Evolutionary conservation across 2,888 invertebrate species (phyloP).

Genomic region (Spicauda simplicius): DNA sequence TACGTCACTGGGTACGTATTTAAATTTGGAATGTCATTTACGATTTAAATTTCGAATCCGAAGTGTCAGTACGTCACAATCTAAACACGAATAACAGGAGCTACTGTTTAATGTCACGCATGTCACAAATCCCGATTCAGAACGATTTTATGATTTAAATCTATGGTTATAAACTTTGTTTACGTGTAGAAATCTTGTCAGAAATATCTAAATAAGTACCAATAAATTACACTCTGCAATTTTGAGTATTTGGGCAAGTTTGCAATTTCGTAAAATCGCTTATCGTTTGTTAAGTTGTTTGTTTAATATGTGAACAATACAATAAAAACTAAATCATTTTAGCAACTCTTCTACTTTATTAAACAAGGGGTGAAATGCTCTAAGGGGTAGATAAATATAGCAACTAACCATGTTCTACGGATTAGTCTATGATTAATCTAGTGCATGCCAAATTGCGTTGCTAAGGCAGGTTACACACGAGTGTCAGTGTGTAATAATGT

Average conservation of each 20-base stretch:
- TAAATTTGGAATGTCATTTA: not conserved
- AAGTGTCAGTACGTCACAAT: no score
- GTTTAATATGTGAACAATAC: no score
- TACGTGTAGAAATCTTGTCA: not conserved
- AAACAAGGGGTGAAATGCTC: no score
- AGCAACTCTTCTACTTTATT: no score
- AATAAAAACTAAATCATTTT: no score
- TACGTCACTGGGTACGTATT: not conserved
- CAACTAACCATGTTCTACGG: not conserved
- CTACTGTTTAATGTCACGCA: not conserved
- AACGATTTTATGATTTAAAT: not conserved
- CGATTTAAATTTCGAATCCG: not conserved
- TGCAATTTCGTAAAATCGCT: no score
- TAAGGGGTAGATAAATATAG: no score
- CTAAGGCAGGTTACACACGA: not conserved
- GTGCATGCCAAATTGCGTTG: not conserved
- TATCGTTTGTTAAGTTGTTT: no score
- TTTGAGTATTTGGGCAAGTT: no score
- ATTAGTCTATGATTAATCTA: not conserved
- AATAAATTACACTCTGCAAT: no score
- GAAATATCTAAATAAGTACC: no score
- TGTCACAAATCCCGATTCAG: not conserved
- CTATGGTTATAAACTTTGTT: not conserved
- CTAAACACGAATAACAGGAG: not conserved
- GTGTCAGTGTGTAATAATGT: constrained; percentile 23